Evolutionary conservation across 2,113 vertebrate genomes (phyloP).

Genomic region (Psephotus haematonotus): DNA sequence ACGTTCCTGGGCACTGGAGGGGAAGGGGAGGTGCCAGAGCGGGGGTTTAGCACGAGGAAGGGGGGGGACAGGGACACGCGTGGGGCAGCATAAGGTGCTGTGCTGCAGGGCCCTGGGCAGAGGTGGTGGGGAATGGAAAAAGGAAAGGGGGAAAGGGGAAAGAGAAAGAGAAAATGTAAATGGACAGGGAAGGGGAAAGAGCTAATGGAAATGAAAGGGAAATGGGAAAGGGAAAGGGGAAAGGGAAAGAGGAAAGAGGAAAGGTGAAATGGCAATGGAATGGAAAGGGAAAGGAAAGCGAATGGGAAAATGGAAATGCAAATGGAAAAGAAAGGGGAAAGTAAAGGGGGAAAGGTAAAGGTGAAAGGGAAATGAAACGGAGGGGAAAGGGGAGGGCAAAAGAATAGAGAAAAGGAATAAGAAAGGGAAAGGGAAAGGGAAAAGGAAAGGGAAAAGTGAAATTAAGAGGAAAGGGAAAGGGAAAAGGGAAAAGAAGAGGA

Average conservation of each 20-base stretch:
- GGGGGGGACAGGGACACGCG: background rate
- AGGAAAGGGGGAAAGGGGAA: background rate
- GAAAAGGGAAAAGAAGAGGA: background rate
- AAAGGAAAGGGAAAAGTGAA: background rate
- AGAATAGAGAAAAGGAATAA: background rate
- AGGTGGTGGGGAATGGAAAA: background rate
- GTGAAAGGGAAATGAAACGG: too few relatives aligned
- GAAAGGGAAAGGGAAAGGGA: background rate
- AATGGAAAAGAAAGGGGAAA: background rate
- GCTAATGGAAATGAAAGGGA: background rate
- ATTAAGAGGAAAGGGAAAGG: too few relatives aligned
- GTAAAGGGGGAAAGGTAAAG: background rate
- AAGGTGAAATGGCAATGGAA: background rate
- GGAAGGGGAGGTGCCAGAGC: background rate
- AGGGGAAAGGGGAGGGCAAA: background rate
- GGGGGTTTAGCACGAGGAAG: background rate
- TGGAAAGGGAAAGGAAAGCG: background rate
- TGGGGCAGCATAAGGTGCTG: background rate
- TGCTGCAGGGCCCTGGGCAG: background rate
- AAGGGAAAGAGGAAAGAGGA: background rate
- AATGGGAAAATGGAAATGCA: background rate
- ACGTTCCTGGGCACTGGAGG: background rate
- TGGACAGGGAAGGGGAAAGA: background rate
- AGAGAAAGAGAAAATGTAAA: background rate
- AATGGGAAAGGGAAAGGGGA: background rate